Percentiles rank a stretch among this genome's conserved stretches.
Conservation (phyloP, 2,797 vertebrate species). For the Enteromius argenteus region DNA sequence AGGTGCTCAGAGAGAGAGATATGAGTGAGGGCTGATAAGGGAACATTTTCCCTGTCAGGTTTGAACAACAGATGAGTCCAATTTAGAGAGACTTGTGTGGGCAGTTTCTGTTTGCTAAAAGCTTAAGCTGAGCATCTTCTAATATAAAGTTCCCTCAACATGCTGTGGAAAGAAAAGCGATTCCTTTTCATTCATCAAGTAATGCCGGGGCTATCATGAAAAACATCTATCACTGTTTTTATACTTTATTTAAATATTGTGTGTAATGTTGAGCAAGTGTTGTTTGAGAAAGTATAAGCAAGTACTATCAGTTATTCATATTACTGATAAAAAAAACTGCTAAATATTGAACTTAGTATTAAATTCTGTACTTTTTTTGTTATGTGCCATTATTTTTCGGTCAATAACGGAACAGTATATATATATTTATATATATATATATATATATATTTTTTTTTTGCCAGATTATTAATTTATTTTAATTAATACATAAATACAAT, state of each 20-base stretch:
- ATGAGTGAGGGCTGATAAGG: constrained; percentile 5
- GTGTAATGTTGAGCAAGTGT: neutral
- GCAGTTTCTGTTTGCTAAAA: constrained; percentile 40
- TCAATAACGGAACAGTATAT: too few species aligned
- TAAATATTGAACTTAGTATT: neutral
- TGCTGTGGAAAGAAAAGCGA: neutral
- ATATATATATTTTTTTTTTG: too few species aligned
- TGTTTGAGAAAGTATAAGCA: neutral
- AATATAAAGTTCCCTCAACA: constrained; percentile 1
- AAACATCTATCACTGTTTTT: neutral
- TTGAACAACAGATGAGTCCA: constrained; percentile 26
- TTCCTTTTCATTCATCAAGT: constrained; percentile 4
- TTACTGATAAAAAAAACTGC: neutral
- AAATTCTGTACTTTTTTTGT: neutral
- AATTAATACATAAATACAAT: neutral
- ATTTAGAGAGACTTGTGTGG: constrained; percentile 40
- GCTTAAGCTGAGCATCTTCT: constrained; percentile 11
- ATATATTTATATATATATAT: too few species aligned
- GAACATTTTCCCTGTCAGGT: constrained; percentile 32
- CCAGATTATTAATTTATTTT: neutral
- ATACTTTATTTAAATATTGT: neutral
- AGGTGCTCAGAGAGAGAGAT: constrained; percentile 16
- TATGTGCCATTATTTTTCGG: neutral
- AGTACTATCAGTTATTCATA: too few species aligned
- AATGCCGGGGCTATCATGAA: neutral